Conservation (phyloP, 2,888 invertebrate species). For the Drosophila meridionalis region DNA sequence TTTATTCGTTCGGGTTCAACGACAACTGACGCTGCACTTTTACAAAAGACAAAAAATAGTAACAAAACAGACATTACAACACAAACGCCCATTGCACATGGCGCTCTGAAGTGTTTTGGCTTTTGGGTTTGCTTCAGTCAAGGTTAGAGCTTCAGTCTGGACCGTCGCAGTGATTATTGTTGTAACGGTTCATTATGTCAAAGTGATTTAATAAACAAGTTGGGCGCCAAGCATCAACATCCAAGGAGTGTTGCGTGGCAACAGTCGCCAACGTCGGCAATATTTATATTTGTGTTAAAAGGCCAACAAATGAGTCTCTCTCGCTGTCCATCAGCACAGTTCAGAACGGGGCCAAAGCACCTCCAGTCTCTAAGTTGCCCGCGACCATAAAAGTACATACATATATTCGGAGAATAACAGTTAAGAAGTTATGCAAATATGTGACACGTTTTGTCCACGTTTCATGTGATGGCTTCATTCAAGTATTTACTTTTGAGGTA, state of each 20-base stretch:
- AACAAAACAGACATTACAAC: constrained; percentile 64
- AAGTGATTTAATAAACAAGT: constrained; percentile 66
- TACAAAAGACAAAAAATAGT: constrained; percentile 51
- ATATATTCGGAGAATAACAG: constrained; percentile 25
- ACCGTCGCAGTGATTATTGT: constrained; percentile 5
- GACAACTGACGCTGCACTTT: constrained; percentile 77
- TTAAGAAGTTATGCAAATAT: constrained; percentile 42
- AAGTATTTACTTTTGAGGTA: background rate
- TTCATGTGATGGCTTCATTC: background rate
- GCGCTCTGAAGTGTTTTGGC: constrained; percentile 25
- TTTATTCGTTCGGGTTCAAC: constrained; percentile 65
- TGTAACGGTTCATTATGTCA: constrained; percentile 78
- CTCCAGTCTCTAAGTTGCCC: constrained; percentile 26
- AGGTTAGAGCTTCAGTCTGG: constrained; percentile 60
- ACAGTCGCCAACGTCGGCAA: constrained; percentile 30
- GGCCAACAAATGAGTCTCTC: constrained; percentile 46
- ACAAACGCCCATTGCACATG: constrained; percentile 43
- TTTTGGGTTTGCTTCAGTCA: constrained; percentile 49
- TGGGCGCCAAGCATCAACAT: constrained; percentile 15
- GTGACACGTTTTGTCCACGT: background rate
- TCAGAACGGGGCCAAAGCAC: constrained; percentile 37
- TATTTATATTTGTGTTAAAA: constrained; percentile 47
- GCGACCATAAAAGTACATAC: constrained; percentile 7
- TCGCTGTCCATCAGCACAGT: constrained; percentile 15
- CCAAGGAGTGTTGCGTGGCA: constrained; percentile 33